phyloP scores from a whole-genome alignment of 2,888 invertebrate species.

The Cryptus armator region DNA sequence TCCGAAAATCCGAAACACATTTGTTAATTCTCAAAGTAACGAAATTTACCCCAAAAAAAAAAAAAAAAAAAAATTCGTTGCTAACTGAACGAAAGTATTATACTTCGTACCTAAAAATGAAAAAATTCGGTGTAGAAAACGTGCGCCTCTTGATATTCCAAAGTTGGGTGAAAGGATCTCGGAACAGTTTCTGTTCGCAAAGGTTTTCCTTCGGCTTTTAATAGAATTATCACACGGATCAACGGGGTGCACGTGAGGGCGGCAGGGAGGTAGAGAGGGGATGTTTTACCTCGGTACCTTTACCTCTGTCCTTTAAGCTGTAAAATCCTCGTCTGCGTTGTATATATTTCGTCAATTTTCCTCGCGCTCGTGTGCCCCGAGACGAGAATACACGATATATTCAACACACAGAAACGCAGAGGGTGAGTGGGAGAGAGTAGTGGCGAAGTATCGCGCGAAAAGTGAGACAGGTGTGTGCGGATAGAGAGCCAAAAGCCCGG shows the following conservation, averaged over 20 bases:
- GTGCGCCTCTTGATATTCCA: not conserved
- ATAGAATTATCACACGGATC: slow-evolving; percentile 58
- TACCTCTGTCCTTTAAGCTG: slow-evolving; percentile 50
- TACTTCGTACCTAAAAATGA: not conserved
- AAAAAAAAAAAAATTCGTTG: no score
- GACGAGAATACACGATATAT: slow-evolving; percentile 22
- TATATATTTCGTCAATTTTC: slow-evolving; percentile 56
- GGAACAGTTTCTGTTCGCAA: not conserved
- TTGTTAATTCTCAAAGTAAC: no score
- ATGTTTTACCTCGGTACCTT: slow-evolving; percentile 19
- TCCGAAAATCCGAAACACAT: no score
- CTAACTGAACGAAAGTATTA: no score
- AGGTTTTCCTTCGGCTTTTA: slow-evolving; percentile 17
- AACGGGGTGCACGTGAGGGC: slow-evolving; percentile 32
- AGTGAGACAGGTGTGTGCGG: slow-evolving; percentile 46
- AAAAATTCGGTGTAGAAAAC: not conserved
- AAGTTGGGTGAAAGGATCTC: not conserved
- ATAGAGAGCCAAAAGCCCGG: not conserved
- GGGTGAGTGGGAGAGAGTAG: not conserved
- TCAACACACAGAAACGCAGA: not conserved
- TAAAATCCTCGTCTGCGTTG: slow-evolving; percentile 5
- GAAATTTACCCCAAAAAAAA: no score
- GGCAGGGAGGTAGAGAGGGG: not conserved
- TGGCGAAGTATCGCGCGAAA: slow-evolving; percentile 42
- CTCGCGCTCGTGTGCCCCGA: slow-evolving; percentile 59